Percentiles rank a stretch among this genome's conserved stretches.
These are phyloP conservation scores for Cheiracanthium punctorium DNA, from an alignment of 2,888 invertebrate species.

Conservation along the genomic window DNA sequence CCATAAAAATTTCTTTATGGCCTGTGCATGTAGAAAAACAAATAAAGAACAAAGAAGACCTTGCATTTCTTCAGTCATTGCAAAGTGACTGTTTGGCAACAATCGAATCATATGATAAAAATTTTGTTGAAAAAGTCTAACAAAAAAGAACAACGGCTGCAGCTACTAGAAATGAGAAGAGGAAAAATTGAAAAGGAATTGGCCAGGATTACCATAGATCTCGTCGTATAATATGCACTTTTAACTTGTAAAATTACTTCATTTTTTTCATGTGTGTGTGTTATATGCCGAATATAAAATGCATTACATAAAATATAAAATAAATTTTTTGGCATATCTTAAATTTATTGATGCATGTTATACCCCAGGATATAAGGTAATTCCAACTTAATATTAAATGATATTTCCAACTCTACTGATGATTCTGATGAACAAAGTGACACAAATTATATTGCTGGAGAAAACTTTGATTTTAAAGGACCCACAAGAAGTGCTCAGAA, in stretches of 20 bases:
- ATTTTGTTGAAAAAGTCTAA: constrained; percentile 10
- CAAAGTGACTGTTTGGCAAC: constrained; percentile 12
- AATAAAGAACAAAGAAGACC: background rate
- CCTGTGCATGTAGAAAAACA: background rate
- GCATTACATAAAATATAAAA: no score
- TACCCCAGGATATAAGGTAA: no score
- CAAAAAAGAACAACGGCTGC: background rate
- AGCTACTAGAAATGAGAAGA: no score
- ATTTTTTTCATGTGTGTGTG: background rate
- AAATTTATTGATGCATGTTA: no score
- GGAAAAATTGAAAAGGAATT: background rate
- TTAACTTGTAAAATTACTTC: background rate
- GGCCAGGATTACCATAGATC: background rate
- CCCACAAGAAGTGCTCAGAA: constrained; percentile 9
- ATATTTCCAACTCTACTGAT: no score
- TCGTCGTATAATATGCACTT: no score
- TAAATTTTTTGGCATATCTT: no score
- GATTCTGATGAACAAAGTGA: no score
- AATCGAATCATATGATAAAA: constrained; percentile 4
- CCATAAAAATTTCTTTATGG: background rate
- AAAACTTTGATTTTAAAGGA: no score
- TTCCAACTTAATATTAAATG: no score
- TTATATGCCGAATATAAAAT: no score
- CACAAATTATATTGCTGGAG: no score
- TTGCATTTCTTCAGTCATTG: background rate